These are phyloP conservation scores for Dilophus febrilis DNA, from an alignment of 2,888 invertebrate species.

Conservation along the genomic window DNA sequence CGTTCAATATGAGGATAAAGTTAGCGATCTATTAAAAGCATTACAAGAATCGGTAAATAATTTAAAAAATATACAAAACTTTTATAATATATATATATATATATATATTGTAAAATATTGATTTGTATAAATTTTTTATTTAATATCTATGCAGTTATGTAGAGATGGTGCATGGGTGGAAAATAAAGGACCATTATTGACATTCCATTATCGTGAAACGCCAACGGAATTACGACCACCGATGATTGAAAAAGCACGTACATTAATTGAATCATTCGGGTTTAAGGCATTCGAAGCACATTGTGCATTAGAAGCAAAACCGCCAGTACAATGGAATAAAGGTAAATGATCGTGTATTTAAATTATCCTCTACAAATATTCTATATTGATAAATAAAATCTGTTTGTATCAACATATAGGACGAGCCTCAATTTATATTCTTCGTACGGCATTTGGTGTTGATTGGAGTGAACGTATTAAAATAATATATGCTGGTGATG, in stretches of 20 bases:
- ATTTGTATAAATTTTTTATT: not conserved
- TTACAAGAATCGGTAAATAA: slow-evolving; percentile 56
- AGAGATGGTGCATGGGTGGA: slow-evolving; percentile 83
- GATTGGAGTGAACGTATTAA: slow-evolving; percentile 84
- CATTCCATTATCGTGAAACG: slow-evolving; percentile 77
- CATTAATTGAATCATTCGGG: slow-evolving; percentile 55
- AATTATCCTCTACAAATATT: not conserved
- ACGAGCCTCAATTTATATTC: slow-evolving; percentile 76
- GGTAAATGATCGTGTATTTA: slow-evolving; percentile 29
- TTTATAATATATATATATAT: too few relatives aligned
- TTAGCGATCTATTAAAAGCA: slow-evolving; percentile 55
- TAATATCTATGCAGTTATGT: slow-evolving; percentile 41
- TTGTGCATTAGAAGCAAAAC: slow-evolving; percentile 79
- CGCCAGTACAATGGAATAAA: slow-evolving; percentile 84
- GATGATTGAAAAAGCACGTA: slow-evolving; percentile 53
- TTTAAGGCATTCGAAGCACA: slow-evolving; percentile 66
- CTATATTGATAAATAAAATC: not conserved
- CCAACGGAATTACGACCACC: slow-evolving; percentile 48
- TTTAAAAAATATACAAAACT: not conserved
- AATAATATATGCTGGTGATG: slow-evolving; percentile 80
- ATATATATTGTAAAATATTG: not conserved
- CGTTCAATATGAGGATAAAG: slow-evolving; percentile 63
- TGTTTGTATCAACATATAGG: slow-evolving; percentile 24
- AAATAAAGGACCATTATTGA: slow-evolving; percentile 71
- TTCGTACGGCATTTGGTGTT: slow-evolving; percentile 75